Conservation (phyloP, 2,113 vertebrate genomes). For the Accipiter virgatus region DNA sequence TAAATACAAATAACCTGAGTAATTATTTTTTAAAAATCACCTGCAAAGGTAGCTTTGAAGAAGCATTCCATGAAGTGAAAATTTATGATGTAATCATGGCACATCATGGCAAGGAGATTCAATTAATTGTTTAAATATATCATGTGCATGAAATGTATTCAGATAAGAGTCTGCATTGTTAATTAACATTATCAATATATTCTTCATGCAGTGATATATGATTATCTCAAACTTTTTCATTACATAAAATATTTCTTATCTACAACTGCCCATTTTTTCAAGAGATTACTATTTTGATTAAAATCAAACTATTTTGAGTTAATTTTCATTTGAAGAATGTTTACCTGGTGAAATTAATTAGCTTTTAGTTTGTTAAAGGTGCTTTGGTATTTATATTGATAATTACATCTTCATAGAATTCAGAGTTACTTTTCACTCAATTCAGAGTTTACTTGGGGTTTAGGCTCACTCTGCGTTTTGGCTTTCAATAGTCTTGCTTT, state of each 20-base stretch:
- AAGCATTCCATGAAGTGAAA: neutral
- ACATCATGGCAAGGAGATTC: neutral
- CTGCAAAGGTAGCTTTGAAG: neutral
- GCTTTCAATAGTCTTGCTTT: neutral
- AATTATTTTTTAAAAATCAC: neutral
- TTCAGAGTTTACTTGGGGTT: neutral
- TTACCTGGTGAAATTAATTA: neutral
- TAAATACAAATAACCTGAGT: neutral
- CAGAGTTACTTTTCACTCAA: neutral
- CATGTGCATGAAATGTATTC: neutral
- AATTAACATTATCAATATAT: neutral
- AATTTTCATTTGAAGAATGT: neutral
- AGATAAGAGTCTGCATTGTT: neutral
- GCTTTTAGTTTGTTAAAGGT: neutral
- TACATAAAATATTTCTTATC: neutral
- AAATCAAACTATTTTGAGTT: neutral
- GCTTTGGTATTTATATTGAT: neutral
- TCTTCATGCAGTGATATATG: neutral
- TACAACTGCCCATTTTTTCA: neutral
- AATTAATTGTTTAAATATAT: neutral
- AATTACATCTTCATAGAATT: neutral
- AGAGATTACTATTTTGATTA: neutral
- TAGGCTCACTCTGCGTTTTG: neutral
- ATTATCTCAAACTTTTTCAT: neutral
- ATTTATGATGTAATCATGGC: neutral